Base-by-base conservation (phyloP, 2,113 vertebrate genomes). In the Lampris megalopsis region DNA sequence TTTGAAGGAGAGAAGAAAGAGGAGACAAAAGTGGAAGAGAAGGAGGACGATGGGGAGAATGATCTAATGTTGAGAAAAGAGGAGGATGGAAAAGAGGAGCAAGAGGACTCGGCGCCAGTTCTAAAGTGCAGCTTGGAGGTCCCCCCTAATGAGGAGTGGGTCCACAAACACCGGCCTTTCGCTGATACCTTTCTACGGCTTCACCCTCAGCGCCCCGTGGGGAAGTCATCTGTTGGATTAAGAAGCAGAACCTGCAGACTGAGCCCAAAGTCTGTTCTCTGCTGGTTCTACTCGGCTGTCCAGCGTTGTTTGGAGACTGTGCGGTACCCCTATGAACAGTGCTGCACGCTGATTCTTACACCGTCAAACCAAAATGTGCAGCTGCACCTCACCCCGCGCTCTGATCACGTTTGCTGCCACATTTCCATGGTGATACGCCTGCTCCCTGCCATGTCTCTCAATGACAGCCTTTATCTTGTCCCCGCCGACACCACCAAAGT, bases 321-420 rank as follows among this genome's bases (percentile, higher is more conserved):
- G 81, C 91, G 95, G 5, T 96, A 94, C 75, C 94, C 94, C 11
- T 91, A 96, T 74, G 95, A 95, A 80, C 95, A 94, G 63, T 94
- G 94, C 63, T 96, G 95, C 84, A 93, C 93, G 2, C 75, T 97
- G 70, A 94, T 85, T n/a, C 85, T 97, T 43, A 88, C 93, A 7
- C 85, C 81, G 4, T 90, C 86, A 0, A 92, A 94, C n/a, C 93
- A 90, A 3, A 92, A 92, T 0, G 94, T 96, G 5, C 89, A 91
- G 5, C 93, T 97, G 43, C 95, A 90, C 75, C 92, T 97, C 78
- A 65, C 92, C 41, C 96, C 96, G 0, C 92, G 94, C 79, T 95
- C 95, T 0, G 96, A 97, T 86, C 96, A 96, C 6, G 94, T 96
- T 40, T 97, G 96, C 92, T 96, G 96, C 81, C 95, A 96, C 86